phyloP scores from a whole-genome alignment of 2,888 invertebrate species.

The Blomia tropicalis region DNA sequence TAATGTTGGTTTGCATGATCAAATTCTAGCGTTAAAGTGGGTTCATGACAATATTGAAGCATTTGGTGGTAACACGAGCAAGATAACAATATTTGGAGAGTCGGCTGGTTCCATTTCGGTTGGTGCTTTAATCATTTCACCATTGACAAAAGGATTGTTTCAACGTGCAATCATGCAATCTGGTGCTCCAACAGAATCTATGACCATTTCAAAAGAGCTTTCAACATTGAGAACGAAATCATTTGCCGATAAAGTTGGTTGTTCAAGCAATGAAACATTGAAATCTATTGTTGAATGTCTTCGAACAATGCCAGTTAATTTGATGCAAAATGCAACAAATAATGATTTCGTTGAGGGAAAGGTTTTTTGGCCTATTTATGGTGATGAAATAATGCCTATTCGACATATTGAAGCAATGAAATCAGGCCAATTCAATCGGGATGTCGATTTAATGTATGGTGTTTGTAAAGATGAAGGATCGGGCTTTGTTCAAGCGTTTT shows the following conservation, averaged over 20 bases:
- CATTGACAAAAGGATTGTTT: not conserved
- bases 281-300: not conserved
- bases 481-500: not conserved
- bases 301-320: not conserved
- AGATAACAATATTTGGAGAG: slow-evolving; percentile 33
- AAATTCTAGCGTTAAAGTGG: slow-evolving; percentile 33
- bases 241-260: not conserved
- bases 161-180: not conserved
- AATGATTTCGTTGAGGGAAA: not conserved
- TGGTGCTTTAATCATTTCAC: not conserved
- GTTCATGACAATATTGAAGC: slow-evolving; percentile 29
- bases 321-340: not conserved
- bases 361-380: not conserved
- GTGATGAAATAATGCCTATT: not conserved
- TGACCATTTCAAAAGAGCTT: not conserved
- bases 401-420: not conserved
- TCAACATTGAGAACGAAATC: not conserved
- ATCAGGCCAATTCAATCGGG: not conserved
- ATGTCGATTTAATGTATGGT: not conserved
- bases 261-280: not conserved
- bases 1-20: slow-evolving; percentile 33
- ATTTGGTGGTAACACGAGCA: slow-evolving; percentile 32
- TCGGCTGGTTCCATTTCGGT: slow-evolving; percentile 27
- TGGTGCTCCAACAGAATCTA: not conserved
- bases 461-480: not conserved